Base-by-base conservation (phyloP, 2,113 vertebrate genomes). In the Circaetus cinerascens region DNA sequence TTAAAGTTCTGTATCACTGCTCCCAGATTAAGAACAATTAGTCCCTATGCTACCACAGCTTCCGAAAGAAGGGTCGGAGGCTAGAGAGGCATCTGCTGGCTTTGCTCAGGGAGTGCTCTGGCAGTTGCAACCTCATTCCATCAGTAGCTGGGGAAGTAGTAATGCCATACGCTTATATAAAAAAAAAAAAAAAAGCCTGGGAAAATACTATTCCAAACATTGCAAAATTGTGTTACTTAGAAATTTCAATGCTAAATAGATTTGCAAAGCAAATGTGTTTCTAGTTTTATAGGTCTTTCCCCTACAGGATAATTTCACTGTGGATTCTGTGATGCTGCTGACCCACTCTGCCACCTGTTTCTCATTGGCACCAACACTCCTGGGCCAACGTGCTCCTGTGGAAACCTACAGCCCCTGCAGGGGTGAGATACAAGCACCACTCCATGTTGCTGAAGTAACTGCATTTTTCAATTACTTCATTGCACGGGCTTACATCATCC, bases 361-460 rank as follows among this genome's bases (percentile, higher is more conserved):
- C 57, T 45, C 34, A 16, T 14, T 0, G 0, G 30, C 27, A 56
- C 20, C 0, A 0, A 4, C 18, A 20, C 30, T 7, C 15, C 45
- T 4, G 63, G 34, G 22, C 18, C 30, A 30, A 8, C 27, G 7
- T 2, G 3, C 20, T 45, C 27, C 80, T 15, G 4, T 30, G 57
- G 40, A 73, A 74, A 41, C 20, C 29, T 1, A 1, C 12, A 10
- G 48, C 6, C 48, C 30, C 73, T 38, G 64, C 43, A n/a, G 73
- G 22, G 79, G 10, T 2, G 38, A 63, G 22, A 1, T 9, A 13
- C 40, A 38, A 45, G 26, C 38, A 11, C 11, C 5, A 0, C 16
- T 57, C 26, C 40, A 8, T 7, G 0, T 16, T 41, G 13, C 2
- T 62, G 22, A 41, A 51, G 25, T 69, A 45, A 48, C 2, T 25